Base-by-base conservation (phyloP, 1,140 invertebrate species). In the Acromyrmex charruanus region DNA sequence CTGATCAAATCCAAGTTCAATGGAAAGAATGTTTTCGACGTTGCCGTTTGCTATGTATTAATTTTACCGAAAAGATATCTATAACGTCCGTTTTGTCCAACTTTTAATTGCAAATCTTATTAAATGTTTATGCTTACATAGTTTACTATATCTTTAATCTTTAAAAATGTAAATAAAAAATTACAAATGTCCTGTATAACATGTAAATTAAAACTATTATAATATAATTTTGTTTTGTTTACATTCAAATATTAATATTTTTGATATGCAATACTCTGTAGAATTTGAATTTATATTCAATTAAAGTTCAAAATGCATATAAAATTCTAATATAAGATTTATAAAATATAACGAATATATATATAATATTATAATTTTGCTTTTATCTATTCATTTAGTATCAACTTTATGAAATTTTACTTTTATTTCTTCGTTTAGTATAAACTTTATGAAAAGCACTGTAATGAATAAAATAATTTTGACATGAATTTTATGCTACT, bases 1-100 rank as follows among this genome's bases (percentile, higher is more conserved):
- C 59, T 59, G 59, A 85, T 77, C n/a, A n/a, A 85, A 53, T 21
- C 61, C 28, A 75, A 75, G 9, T 21, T 58, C 28, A 74, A n/a
- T 14, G 39, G 53, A 63, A 84, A 75, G 25, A 75, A 84, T 49
- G 14, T 74, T 82, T 61, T 55, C 18, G 39, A 25, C 0, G 0
- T 2, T 49, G 12, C 18, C 21, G 9, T 44, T 31, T 25, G 35
- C 16, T 49, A 18, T 16, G 59, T 16, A 3, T 21, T 71, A 59
- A 72, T 72, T 84, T 51, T 61, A 61, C 49, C 55, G 2, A n/a
- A 58, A 39, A 16, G 7, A 44, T 74, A 51, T 53, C 25, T 16
- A 28, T 44, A 44, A 44, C 12, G 6, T 14, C 18, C 1, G 10
- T 49, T n/a, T 66, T 66, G 9, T 14, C 39, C 39, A 39, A 16